Evolutionary conservation across 2,113 vertebrate genomes (phyloP).

Genomic region (Uropsilus gracilis): DNA sequence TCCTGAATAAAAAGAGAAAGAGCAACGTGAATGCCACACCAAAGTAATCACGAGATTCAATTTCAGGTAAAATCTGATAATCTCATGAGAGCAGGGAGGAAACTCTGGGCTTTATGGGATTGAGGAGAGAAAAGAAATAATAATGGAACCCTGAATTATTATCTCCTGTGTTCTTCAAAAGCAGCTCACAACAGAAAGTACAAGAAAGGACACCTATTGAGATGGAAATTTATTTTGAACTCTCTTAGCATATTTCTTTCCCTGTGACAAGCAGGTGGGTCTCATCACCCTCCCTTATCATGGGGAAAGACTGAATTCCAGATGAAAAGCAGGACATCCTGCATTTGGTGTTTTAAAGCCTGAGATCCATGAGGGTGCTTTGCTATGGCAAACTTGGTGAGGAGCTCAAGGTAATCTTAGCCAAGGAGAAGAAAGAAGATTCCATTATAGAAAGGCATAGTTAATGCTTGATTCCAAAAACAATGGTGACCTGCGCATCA

Average conservation of each 20-base stretch:
- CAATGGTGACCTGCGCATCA: neutral
- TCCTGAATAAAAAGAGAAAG: neutral
- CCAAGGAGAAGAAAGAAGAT: neutral
- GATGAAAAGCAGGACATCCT: neutral
- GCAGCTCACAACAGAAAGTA: neutral
- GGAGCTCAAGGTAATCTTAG: neutral
- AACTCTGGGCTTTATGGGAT: neutral
- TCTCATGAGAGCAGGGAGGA: neutral
- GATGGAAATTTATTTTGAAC: neutral
- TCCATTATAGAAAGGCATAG: neutral
- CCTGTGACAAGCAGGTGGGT: neutral
- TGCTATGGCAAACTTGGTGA: neutral
- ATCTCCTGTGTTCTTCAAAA: neutral
- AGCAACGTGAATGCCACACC: neutral
- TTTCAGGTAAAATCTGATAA: neutral
- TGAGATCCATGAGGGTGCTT: neutral
- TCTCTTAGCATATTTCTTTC: neutral
- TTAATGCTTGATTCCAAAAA: neutral
- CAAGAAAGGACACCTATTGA: neutral
- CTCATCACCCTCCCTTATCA: neutral
- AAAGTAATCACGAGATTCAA: neutral
- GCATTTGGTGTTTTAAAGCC: neutral
- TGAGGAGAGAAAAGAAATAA: neutral
- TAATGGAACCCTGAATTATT: neutral
- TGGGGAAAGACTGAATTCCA: neutral